Percentiles rank a stretch among this genome's conserved stretches.
phyloP scores from a whole-genome alignment of 2,888 invertebrate species.

The Gonocerus acuteangulatus region DNA sequence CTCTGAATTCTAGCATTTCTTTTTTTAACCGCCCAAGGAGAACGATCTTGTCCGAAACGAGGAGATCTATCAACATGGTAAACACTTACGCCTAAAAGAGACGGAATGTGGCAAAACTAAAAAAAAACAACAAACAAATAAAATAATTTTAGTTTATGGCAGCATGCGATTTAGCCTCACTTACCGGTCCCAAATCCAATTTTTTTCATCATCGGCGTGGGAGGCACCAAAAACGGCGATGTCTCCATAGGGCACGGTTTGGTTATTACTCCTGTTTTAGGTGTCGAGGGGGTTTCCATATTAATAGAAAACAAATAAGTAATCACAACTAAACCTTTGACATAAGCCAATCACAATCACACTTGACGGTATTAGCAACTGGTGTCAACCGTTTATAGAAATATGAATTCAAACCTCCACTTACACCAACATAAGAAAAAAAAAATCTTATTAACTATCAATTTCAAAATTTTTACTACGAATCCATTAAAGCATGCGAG shows the following conservation, averaged over 20 bases:
- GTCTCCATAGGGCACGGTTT: background rate
- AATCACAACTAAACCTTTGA: background rate
- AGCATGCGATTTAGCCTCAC: background rate
- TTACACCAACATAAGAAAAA: too few species aligned
- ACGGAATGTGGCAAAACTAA: background rate
- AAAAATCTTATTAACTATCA: too few species aligned
- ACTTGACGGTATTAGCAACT: too few species aligned
- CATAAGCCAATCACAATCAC: too few species aligned
- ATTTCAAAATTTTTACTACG: too few species aligned
- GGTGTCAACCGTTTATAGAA: too few species aligned
- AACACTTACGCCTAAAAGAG: constrained; percentile 61
- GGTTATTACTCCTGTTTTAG: background rate
- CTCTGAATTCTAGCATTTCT: constrained; percentile 48
- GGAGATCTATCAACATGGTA: constrained; percentile 69
- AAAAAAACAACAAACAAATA: background rate
- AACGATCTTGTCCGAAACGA: constrained; percentile 56
- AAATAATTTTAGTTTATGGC: too few species aligned
- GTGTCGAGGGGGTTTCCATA: constrained; percentile 12
- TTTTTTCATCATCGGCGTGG: constrained; percentile 63
- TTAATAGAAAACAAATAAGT: background rate
- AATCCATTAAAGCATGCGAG: too few species aligned
- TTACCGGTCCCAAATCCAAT: constrained; percentile 71
- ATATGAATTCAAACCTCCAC: too few species aligned
- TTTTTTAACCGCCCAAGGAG: constrained; percentile 82
- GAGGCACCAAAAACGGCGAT: constrained; percentile 45